These are phyloP conservation scores for Boulengeromyrus knoepffleri DNA, from an alignment of 2,113 vertebrate genomes.

Conservation along the genomic window DNA sequence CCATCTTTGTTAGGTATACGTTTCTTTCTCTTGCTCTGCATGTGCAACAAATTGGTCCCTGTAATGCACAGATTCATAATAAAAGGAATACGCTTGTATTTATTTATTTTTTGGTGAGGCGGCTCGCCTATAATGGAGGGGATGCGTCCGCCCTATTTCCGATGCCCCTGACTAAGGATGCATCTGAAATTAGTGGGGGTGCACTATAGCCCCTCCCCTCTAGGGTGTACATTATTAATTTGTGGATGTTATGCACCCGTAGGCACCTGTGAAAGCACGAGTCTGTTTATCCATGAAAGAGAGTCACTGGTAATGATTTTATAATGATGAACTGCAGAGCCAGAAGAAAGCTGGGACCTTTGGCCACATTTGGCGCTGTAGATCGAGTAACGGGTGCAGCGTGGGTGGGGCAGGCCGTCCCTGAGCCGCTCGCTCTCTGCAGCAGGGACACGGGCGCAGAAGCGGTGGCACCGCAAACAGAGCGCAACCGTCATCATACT, in stretches of 20 bases:
- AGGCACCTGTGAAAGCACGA: neutral
- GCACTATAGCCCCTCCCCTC: neutral
- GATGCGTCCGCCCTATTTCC: neutral
- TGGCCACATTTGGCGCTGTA: neutral
- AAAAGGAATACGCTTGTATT: neutral
- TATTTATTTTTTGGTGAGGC: neutral
- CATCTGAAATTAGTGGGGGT: neutral
- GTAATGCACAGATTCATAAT: neutral
- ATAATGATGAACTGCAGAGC: neutral
- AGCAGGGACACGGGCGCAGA: neutral
- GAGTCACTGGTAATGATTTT: neutral
- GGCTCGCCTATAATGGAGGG: neutral
- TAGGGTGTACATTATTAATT: neutral
- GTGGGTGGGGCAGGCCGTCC: neutral
- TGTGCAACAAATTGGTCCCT: neutral
- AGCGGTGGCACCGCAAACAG: neutral
- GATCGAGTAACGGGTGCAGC: neutral
- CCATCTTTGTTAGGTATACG: neutral
- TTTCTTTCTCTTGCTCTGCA: neutral
- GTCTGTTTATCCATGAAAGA: neutral
- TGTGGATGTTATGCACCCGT: neutral
- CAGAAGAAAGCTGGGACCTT: neutral
- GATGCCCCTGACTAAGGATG: neutral
- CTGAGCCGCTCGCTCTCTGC: too few species aligned
- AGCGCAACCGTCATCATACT: neutral